Evolutionary conservation across 2,797 vertebrate species (phyloP).

Genomic region (Allobates femoralis): DNA sequence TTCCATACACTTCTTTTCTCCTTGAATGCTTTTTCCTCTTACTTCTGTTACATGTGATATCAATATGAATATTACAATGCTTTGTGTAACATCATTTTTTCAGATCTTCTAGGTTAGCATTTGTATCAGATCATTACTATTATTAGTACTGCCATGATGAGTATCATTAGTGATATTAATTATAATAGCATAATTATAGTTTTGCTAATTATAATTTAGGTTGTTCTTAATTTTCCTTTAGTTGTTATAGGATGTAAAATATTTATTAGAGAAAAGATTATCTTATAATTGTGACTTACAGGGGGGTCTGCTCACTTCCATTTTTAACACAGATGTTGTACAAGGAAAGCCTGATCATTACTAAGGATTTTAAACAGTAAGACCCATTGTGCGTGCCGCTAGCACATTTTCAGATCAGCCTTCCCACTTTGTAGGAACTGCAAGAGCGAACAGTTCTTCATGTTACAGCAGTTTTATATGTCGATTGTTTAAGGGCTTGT

Average conservation of each 20-base stretch:
- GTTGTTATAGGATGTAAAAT: background rate
- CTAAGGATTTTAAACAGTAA: conserved; percentile 33
- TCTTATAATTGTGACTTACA: background rate
- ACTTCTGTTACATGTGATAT: no score
- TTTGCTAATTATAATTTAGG: background rate
- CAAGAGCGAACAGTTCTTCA: conserved; percentile 52
- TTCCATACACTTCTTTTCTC: no score
- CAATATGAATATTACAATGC: no score
- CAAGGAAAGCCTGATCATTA: conserved; percentile 30
- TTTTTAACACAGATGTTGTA: conserved; percentile 31
- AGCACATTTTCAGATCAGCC: conserved; percentile 53
- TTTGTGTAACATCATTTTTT: no score
- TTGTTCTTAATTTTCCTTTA: background rate
- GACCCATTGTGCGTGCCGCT: conserved; percentile 54
- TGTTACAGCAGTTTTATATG: conserved; percentile 56
- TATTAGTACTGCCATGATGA: no score
- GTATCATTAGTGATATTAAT: no score
- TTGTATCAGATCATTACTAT: no score
- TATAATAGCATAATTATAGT: background rate
- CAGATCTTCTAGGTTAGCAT: no score
- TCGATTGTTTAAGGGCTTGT: conserved; percentile 60
- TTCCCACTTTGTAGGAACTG: conserved; percentile 59
- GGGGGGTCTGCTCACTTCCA: background rate
- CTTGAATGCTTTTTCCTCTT: no score
- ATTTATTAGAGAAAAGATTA: background rate